Conservation (phyloP, 2,888 invertebrate species). For the Polydrusus cervinus region DNA sequence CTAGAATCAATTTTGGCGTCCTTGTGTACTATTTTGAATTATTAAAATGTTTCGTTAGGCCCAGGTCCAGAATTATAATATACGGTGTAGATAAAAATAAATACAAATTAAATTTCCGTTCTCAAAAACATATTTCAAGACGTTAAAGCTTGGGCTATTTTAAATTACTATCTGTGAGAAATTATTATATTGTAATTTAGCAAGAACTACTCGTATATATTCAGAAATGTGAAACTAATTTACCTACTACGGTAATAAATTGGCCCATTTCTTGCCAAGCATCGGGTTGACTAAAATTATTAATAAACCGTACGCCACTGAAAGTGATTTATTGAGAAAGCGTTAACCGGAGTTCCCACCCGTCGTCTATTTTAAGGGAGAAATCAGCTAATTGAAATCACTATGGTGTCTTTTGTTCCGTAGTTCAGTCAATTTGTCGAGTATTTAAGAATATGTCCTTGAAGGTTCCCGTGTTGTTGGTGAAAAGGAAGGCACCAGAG, state of each 20-base stretch:
- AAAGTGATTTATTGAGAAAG: slow-evolving; percentile 44
- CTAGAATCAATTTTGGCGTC: too few species aligned
- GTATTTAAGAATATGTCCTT: slow-evolving; percentile 37
- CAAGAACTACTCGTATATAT: neutral
- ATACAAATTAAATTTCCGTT: too few species aligned
- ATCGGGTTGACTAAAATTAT: slow-evolving; percentile 33
- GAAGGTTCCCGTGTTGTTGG: slow-evolving; percentile 25
- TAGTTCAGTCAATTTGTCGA: slow-evolving; percentile 29
- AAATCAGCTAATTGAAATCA: slow-evolving; percentile 43
- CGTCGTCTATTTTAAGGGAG: slow-evolving; percentile 24
- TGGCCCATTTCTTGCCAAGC: slow-evolving; percentile 29
- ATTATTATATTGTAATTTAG: neutral
- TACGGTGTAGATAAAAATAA: too few species aligned
- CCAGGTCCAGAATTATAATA: too few species aligned
- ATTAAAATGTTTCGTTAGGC: too few species aligned
- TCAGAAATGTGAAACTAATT: slow-evolving; percentile 9
- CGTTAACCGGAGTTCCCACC: slow-evolving; percentile 30
- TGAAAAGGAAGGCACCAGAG: slow-evolving; percentile 12
- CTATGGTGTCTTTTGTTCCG: slow-evolving; percentile 35
- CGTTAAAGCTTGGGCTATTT: neutral
- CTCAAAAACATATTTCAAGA: too few species aligned
- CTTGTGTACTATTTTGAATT: too few species aligned
- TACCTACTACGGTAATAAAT: slow-evolving; percentile 29
- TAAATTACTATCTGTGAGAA: neutral
- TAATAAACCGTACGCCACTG: slow-evolving; percentile 45